Evolutionary conservation across 2,888 invertebrate species (phyloP).

Genomic region (Morinoia aosen): DNA sequence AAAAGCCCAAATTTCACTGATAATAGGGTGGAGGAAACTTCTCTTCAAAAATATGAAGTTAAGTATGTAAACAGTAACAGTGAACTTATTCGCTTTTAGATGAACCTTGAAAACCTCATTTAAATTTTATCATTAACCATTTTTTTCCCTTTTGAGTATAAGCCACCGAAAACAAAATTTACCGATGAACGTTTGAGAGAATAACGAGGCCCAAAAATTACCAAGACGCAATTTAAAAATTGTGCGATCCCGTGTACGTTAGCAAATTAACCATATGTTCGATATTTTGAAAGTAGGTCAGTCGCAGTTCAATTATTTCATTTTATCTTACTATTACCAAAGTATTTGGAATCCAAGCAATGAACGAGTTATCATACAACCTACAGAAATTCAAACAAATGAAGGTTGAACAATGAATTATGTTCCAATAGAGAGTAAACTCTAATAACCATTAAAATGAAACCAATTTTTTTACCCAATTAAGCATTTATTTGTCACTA

Average conservation of each 20-base stretch:
- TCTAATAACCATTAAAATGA: no score
- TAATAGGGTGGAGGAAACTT: background rate
- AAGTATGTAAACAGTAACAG: background rate
- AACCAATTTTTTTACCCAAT: no score
- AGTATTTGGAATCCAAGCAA: no score
- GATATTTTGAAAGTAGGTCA: background rate
- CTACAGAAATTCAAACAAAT: no score
- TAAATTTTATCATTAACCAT: background rate
- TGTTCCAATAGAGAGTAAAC: no score
- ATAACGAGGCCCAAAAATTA: background rate
- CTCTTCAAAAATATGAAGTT: background rate
- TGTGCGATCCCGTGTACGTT: background rate
- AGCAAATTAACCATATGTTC: background rate
- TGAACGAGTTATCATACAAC: no score
- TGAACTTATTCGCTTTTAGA: background rate
- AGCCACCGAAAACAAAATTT: background rate
- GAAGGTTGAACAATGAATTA: no score
- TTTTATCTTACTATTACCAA: no score
- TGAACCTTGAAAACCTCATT: background rate
- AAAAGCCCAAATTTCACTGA: background rate
- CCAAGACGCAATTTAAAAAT: background rate
- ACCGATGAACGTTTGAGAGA: background rate
- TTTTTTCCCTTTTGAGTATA: background rate
- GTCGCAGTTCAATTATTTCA: no score
- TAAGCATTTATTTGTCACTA: no score